Conservation (phyloP, 1,140 invertebrate genomes). For the Orchesella cincta region DNA sequence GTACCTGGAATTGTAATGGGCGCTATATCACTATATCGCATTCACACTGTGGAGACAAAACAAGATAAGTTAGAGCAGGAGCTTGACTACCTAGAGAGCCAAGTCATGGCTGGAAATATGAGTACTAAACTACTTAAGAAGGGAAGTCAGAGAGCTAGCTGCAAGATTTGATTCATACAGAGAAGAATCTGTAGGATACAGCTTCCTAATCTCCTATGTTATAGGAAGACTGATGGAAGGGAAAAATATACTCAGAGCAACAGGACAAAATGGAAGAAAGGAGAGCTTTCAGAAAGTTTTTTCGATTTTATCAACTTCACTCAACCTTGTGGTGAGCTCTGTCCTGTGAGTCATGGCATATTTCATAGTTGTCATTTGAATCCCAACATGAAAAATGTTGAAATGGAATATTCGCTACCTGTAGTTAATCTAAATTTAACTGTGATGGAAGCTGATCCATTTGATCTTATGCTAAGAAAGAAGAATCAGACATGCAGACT, state of each 20-base stretch:
- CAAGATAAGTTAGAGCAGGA: background rate
- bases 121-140: background rate
- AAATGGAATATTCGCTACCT: no score
- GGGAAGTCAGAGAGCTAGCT: slow-evolving; percentile 20
- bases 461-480: no score
- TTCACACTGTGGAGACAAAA: background rate
- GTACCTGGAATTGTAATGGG: slow-evolving; percentile 26
- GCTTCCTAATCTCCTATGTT: slow-evolving; percentile 14
- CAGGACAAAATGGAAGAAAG: background rate
- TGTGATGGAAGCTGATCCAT: no score
- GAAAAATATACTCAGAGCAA: slow-evolving; percentile 12
- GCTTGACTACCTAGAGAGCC: background rate
- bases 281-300: slow-evolving; percentile 23
- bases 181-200: background rate
- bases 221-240: slow-evolving; percentile 4
- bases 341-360: no score
- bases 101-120: background rate
- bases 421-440: no score
- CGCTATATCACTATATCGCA: background rate
- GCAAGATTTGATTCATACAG: background rate
- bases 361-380: no score
- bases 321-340: no score
- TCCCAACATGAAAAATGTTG: no score
- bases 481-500: no score
- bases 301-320: no score